phyloP scores from a whole-genome alignment of 2,888 invertebrate genomes.

The Pilophorus perplexus region DNA sequence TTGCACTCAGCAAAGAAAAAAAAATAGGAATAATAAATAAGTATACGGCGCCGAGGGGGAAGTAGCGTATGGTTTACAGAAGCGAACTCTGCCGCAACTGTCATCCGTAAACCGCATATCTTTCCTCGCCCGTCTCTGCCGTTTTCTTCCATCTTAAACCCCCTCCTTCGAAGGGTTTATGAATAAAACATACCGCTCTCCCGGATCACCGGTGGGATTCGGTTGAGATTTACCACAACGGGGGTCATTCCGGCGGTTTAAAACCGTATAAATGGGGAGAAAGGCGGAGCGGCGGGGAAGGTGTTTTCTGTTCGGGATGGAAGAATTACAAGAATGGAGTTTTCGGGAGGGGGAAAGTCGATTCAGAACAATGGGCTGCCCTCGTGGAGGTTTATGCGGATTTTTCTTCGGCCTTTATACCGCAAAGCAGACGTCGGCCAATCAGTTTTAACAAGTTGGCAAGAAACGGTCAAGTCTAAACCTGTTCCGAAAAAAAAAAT shows the following conservation, averaged over 20 bases:
- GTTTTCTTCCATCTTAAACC: background rate
- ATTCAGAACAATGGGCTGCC: too few relatives aligned
- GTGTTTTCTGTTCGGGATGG: too few relatives aligned
- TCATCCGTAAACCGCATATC: background rate
- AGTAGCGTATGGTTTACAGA: background rate
- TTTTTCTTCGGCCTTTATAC: too few relatives aligned
- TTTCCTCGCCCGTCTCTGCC: background rate
- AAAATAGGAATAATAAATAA: background rate
- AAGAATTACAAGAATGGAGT: too few relatives aligned
- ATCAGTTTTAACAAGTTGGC: too few relatives aligned
- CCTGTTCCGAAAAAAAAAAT: too few relatives aligned
- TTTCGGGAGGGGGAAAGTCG: too few relatives aligned
- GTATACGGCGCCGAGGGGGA: background rate
- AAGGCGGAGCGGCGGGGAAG: background rate
- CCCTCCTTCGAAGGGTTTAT: background rate
- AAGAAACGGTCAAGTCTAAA: too few relatives aligned
- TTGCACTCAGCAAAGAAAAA: too few relatives aligned
- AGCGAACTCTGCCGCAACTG: slow-evolving; percentile 7
- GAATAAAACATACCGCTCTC: slow-evolving; percentile 9
- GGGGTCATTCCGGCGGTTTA: slow-evolving; percentile 1
- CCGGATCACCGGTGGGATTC: slow-evolving; percentile 20
- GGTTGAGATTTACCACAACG: slow-evolving; percentile 9
- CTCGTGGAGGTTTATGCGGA: too few relatives aligned
- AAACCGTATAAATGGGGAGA: slow-evolving; percentile 16
- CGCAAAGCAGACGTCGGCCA: too few relatives aligned